phyloP scores from a whole-genome alignment of 2,888 invertebrate genomes.

The Lucinisca nassula region DNA sequence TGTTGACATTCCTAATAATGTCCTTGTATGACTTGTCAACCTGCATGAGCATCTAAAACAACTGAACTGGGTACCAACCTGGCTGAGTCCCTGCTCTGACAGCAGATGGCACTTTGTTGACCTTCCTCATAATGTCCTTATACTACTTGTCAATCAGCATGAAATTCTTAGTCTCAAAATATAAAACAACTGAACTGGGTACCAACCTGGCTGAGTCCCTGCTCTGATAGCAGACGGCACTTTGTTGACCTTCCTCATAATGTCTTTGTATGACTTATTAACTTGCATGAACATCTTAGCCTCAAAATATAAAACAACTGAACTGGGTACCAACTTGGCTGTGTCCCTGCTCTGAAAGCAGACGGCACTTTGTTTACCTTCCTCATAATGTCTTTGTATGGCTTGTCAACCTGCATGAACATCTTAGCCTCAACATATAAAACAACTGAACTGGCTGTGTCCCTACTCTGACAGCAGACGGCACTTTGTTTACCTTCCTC shows the following conservation, averaged over 20 bases:
- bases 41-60: conserved; percentile 89
- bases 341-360: too few relatives aligned
- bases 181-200: too few relatives aligned
- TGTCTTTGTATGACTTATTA: conserved; percentile 96
- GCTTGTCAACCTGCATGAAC: too few relatives aligned
- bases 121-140: too few relatives aligned
- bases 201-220: conserved; percentile 91
- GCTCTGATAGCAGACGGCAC: conserved; percentile 93
- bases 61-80: conserved; percentile 84
- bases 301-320: too few relatives aligned
- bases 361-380: conserved; percentile 90
- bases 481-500: conserved; percentile 92
- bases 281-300: conserved; percentile 91
- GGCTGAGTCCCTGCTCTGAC: too few relatives aligned
- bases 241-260: conserved; percentile 94
- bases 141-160: too few relatives aligned
- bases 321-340: neutral
- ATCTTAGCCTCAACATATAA: too few relatives aligned
- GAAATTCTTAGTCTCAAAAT: neutral
- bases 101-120: too few relatives aligned
- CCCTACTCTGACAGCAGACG: conserved; percentile 94
- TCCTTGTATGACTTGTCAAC: conserved; percentile 97
- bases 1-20: conserved; percentile 94
- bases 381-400: too few relatives aligned
- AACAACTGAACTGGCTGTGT: conserved; percentile 90